Evolutionary conservation across 2,113 vertebrate species (phyloP), one percentile per base, ranked within the genome.

Genomic region (Eublepharis macularius): DNA sequence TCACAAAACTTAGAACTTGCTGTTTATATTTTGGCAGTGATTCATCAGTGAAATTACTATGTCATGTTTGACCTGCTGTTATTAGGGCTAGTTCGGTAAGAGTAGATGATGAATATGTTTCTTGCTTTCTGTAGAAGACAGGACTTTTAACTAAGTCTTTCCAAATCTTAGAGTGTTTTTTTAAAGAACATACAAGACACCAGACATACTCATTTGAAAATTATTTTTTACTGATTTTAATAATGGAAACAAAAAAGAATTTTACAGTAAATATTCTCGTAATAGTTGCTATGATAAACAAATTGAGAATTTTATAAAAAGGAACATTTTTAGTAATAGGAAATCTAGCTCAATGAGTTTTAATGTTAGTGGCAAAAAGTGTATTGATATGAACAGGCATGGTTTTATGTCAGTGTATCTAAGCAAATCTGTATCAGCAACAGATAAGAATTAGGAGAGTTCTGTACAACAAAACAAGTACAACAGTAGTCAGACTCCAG

Each of bases 201-300:
- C 29, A 82, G 2, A 10, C 76, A 89, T 84, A 88, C 90, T 95
- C 91, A 92, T 92, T 73, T 94, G 89, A 94, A 96, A 96, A 93
- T 94, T 92, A 94, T 94, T 95, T n/a, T 73, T 97, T 96, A 96
- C 90, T 96, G 91, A 93, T 95, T 94, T 95, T 96, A 96, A 89
- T 95, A 95, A 94, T 94, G 94, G 89, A 95, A 92, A 96, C 96
- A 96, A 96, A 78, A 92, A 93, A 89, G 89, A 90, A 92, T 91
- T 92, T 86, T 93, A 88, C 91, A 92, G 92, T 95, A 93, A 92
- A 92, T 95, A 95, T 84, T 89, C 87, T 93, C 83, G 85, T 65
- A 83, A 88, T 93, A 90, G 93, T 91, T 88, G 93, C 79, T 86
- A 77, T 70, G 83, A 90, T 34, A 92, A 91, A 93, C 94, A 96